Base-by-base conservation (phyloP, 2,888 invertebrate genomes). In the Synanthedon andrenaeformis region DNA sequence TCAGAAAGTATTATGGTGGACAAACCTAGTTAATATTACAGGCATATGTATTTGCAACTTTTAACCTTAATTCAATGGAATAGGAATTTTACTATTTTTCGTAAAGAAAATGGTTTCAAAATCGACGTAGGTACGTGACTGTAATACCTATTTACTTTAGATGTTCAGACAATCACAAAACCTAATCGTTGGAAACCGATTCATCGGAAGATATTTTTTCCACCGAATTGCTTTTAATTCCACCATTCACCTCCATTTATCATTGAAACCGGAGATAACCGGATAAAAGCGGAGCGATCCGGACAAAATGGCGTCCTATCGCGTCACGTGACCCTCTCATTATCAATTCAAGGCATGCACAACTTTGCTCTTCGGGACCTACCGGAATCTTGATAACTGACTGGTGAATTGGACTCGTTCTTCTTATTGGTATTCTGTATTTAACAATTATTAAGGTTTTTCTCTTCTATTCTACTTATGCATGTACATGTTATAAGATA, bases 331-430 rank as follows among this genome's bases (percentile, higher is more conserved):
- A 49, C 45, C 14, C 42, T 14, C 49, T 50, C 52, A 51, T 56
- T 56, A 54, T 53, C 48, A 51, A 56, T 56, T 56, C 56, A 54
- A 41, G 41, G 42, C 56, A 53, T 56, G 56, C 52, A 52, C 54
- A 54, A 56, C 48, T 56, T 56, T 56, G 53, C 53, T 51, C 50
- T 56, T 53, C 23, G 52, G 56, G 52, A 42, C 42, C 54, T 55
- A 52, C 55, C 55, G 51, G 41, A 49, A 45, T 55, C 51, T 42
- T 55, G 52, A 52, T 55, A 53, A 45, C 51, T 10, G 53, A 42
- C 41, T 11, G 12, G 55, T 51, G 55, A 53, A 19, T 51, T 51
- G 53, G 41, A 55, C 50, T 49, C 35, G 52, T 49, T 17, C 45
- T 45, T 45, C 14, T n/a, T 14, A 14, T 45, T n/a, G 14, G 45